phyloP scores from a whole-genome alignment of 1,140 invertebrate genomes.

The Lasaia peninsularis region DNA sequence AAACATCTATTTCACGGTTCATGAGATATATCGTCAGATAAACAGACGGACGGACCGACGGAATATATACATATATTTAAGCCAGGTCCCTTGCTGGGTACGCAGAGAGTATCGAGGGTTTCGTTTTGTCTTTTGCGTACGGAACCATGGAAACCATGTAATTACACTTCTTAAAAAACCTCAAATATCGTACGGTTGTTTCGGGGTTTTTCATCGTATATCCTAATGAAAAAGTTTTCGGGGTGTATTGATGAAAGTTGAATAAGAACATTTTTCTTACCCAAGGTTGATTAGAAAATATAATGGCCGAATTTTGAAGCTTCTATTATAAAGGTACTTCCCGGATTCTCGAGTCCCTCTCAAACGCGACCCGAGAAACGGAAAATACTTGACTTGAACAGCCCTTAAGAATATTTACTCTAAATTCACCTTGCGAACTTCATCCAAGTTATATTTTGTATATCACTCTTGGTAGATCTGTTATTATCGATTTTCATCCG shows the following conservation, averaged over 20 bases:
- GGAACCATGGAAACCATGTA: conserved; percentile 1
- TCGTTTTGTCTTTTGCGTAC: too few relatives aligned
- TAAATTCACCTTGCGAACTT: conserved; percentile 8
- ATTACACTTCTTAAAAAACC: conserved; percentile 2
- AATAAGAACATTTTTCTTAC: conserved; percentile 1
- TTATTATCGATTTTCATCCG: too few relatives aligned
- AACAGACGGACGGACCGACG: too few relatives aligned
- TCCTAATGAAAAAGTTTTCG: conserved; percentile 10
- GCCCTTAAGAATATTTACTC: conserved; percentile 11
- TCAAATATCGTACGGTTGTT: conserved; percentile 5
- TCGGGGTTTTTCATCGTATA: background rate
- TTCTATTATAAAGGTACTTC: conserved; percentile 7
- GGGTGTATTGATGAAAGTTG: conserved; percentile 11
- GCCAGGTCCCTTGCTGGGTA: too few relatives aligned
- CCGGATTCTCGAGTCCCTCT: background rate
- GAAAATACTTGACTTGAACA: conserved; percentile 5
- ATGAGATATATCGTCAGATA: too few relatives aligned
- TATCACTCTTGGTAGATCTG: background rate
- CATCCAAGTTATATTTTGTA: conserved; percentile 16
- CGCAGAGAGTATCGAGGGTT: too few relatives aligned
- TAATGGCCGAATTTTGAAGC: conserved; percentile 6
- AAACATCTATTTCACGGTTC: too few relatives aligned
- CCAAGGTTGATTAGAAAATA: conserved; percentile 10
- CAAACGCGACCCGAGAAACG: conserved; percentile 7
- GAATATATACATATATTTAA: too few relatives aligned